A percentile compares a stretch with the other conserved stretches of the same genome.
These are phyloP conservation scores for Nannoperca obscura DNA, from an alignment of 2,797 vertebrate species.

Conservation along the genomic window DNA sequence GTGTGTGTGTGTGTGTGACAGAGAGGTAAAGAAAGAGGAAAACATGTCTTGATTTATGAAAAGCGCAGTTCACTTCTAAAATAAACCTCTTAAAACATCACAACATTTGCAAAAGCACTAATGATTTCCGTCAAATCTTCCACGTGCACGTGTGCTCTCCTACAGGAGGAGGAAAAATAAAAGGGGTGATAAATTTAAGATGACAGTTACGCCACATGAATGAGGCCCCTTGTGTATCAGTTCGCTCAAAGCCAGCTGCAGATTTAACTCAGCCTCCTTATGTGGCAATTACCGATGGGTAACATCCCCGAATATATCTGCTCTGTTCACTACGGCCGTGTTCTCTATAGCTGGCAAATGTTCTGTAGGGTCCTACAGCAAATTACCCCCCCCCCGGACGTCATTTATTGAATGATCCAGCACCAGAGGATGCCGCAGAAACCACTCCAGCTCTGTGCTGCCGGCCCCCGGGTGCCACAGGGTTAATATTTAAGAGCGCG, in stretches of 20 bases:
- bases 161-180: conserved; percentile 54
- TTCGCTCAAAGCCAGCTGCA: conserved; percentile 73
- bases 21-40: conserved; percentile 1
- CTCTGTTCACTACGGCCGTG: conserved; percentile 67
- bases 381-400: conserved; percentile 75
- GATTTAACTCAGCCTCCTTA: conserved; percentile 74
- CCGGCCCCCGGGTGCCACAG: conserved; percentile 60
- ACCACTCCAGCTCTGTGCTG: conserved; percentile 64
- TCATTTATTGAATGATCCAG: conserved; percentile 75
- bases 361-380: conserved; percentile 75
- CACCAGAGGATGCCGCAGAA: conserved; percentile 62
- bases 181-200: conserved; percentile 73
- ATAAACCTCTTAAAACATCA: conserved; percentile 25
- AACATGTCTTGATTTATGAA: conserved; percentile 40
- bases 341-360: conserved; percentile 72
- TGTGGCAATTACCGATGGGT: conserved; percentile 77
- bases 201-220: conserved; percentile 71
- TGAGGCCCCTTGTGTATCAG: conserved; percentile 70
- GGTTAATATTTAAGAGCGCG: conserved; percentile 81
- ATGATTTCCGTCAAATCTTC: conserved; percentile 20
- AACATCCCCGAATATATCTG: conserved; percentile 72
- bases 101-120: conserved; percentile 38
- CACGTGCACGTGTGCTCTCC: conserved; percentile 28
- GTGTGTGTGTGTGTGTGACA: neutral
- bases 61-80: neutral